A percentile compares a stretch with the other conserved stretches of the same genome.
Conservation (phyloP, 2,113 vertebrate species). For the Cercocebus atys region DNA sequence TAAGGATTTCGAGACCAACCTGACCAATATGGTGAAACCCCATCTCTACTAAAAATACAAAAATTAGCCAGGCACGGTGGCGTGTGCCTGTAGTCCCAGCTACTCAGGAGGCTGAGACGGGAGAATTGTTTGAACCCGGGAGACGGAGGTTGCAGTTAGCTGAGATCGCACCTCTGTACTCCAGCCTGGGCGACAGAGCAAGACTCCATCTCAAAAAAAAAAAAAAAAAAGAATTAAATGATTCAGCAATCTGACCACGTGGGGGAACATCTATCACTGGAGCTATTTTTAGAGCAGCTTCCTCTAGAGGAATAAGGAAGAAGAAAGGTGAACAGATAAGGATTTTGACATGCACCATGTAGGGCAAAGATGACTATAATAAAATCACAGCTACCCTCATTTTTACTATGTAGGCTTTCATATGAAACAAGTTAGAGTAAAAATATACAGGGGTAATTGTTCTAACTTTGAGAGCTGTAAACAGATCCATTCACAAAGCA, state of each 20-base stretch:
- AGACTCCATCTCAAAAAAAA: no score
- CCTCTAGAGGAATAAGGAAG: constrained; percentile 41
- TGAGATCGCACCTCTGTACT: no score
- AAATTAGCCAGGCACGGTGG: no score
- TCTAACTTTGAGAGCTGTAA: constrained; percentile 16
- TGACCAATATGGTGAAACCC: no score
- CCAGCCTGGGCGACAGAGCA: no score
- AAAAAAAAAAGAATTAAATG: neutral
- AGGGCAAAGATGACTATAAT: neutral
- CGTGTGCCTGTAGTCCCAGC: no score
- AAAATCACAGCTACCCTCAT: neutral
- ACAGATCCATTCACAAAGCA: neutral
- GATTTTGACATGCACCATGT: neutral
- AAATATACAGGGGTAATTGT: neutral
- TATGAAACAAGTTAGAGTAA: neutral
- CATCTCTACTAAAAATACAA: no score
- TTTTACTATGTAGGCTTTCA: neutral
- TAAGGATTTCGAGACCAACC: no score
- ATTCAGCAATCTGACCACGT: constrained; percentile 46
- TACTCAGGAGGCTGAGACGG: no score
- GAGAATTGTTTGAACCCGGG: no score
- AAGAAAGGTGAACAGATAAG: neutral
- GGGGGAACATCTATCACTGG: neutral
- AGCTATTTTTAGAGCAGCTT: constrained; percentile 60
- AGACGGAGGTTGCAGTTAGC: no score